Evolutionary conservation across 2,888 invertebrate species (phyloP), one percentile per base, ranked within the genome.

Genomic region (Eumacrocentrus americanus): DNA sequence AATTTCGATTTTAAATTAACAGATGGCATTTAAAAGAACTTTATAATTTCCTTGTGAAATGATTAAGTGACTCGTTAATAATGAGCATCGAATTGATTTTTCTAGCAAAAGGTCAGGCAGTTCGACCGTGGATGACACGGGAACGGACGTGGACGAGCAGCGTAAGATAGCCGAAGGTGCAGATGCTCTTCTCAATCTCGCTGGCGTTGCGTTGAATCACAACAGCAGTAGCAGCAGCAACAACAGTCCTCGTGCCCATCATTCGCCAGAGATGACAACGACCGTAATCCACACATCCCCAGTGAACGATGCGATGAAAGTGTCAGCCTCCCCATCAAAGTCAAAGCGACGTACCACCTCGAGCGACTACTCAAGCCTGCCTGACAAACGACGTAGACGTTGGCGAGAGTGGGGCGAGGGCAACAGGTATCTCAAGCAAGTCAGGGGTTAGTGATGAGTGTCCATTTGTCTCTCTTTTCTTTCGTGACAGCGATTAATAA

Each of bases 131-230:
- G 76, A 76, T 11, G 57, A 65, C 37, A 76, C 78, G 42, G 77
- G 79, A 54, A 80, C 82, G 67, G 87, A 88, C 70, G 82, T 87
- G 48, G 89, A 88, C 69, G 89, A 89, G 77, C 87, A 86, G 70
- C 84, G 89, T 66, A 88, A 88, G 71, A 89, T 91, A 66, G 89
- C 88, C 40, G 91, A 91, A 77, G 91, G 91, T 60, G 91, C 91
- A 0, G 91, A 91, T 72, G 91, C 91, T 0, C 81, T 92, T 64
- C 82, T 92, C 44, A 91, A 91, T 76, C 82, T 92, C 58, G 91
- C 91, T 0, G 90, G 90, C 4, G 86, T 86, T 37, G 79, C 76
- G 34, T 83, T 84, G 12, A 69, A 72, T 25, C 66, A 70, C 14
- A 70, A 77, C 55, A 69, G 46, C 65, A 29, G 5, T 6, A 29